phyloP scores from a whole-genome alignment of 2,797 vertebrate genomes.

The Menidia menidia region DNA sequence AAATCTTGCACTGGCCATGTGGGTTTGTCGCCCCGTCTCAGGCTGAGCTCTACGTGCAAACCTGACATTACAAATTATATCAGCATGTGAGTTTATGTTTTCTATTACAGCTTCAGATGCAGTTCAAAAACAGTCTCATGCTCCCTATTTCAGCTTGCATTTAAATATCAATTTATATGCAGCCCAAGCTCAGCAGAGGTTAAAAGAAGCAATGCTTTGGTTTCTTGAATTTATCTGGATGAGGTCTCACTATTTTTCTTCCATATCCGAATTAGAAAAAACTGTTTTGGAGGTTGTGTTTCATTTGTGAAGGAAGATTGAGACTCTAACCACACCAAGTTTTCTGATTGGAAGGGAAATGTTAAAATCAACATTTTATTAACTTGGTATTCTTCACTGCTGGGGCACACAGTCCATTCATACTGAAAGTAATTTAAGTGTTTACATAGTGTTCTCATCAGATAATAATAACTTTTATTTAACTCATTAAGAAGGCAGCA shows the following conservation, averaged over 20 bases:
- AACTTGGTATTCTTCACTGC: constrained; percentile 37
- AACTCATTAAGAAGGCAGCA: constrained; percentile 23
- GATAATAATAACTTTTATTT: constrained; percentile 20
- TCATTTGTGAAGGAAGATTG: constrained; percentile 40
- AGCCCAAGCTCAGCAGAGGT: constrained; percentile 40
- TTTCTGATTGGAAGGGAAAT: constrained; percentile 51
- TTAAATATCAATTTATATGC: constrained; percentile 70
- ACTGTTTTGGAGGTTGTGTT: constrained; percentile 4
- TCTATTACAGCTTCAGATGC: constrained; percentile 54
- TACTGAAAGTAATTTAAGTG: background rate
- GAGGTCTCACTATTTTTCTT: background rate
- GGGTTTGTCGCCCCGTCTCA: background rate
- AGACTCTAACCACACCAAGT: constrained; percentile 37
- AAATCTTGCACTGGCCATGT: background rate
- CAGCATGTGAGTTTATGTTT: constrained; percentile 58
- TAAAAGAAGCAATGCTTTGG: constrained; percentile 25
- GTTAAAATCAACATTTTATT: constrained; percentile 35
- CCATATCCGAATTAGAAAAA: constrained; percentile 21
- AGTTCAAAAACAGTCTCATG: constrained; percentile 35
- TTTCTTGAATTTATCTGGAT: constrained; percentile 31
- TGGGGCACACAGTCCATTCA: constrained; percentile 42
- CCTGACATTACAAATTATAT: constrained; percentile 50
- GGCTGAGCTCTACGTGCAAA: constrained; percentile 3
- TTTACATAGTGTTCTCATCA: constrained; percentile 26
- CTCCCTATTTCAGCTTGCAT: constrained; percentile 38